Evolutionary conservation across 64 coral and sea anemone genomes (phyloP).

Genomic region (Montipora sp.): DNA sequence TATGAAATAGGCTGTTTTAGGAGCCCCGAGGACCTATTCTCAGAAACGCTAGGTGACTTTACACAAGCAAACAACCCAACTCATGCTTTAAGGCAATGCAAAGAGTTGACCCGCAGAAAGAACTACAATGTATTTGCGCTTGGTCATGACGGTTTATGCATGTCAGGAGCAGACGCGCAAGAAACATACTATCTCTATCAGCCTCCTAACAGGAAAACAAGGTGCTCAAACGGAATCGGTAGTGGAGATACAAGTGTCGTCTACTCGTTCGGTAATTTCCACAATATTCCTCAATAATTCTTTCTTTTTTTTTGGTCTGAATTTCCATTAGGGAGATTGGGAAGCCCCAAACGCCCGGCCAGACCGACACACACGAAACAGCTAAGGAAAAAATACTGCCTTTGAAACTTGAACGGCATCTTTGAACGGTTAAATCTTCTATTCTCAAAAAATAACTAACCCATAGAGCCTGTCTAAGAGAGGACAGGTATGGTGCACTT

Average conservation of each 20-base stretch:
- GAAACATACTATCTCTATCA: neutral
- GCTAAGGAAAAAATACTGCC: no score
- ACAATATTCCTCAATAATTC: neutral
- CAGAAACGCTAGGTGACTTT: conserved; percentile 26
- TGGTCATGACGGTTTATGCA: conserved; percentile 17
- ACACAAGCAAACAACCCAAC: neutral
- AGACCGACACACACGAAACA: no score
- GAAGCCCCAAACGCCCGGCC: no score
- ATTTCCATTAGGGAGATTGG: no score
- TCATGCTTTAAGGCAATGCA: neutral
- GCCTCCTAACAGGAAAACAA: neutral
- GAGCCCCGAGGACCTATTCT: neutral
- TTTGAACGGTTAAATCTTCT: no score
- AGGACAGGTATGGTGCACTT: no score
- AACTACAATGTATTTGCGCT: conserved; percentile 14
- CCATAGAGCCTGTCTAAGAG: no score
- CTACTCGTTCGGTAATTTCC: conserved; percentile 13
- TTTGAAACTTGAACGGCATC: no score
- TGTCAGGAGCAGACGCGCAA: neutral
- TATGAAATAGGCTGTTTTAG: conserved; percentile 29
- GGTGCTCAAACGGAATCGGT: conserved; percentile 30
- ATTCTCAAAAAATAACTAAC: no score
- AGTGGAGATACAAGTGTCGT: neutral
- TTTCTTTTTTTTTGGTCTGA: no score
- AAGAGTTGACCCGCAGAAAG: neutral